phyloP scores from a whole-genome alignment of 2,888 invertebrate genomes.

The Neoaliturus tenellus region DNA sequence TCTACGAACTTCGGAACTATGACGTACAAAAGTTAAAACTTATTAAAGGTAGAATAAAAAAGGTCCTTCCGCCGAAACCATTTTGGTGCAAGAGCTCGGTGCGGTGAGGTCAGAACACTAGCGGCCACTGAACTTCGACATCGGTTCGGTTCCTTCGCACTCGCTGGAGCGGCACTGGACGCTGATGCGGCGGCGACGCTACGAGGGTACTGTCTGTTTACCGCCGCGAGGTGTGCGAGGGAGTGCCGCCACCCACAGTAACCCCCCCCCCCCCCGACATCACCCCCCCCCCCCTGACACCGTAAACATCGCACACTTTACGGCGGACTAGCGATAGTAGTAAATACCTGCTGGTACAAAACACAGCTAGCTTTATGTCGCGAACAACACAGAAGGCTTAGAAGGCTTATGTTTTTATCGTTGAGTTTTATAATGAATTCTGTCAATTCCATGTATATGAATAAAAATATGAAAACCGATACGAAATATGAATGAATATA shows the following conservation, averaged over 20 bases:
- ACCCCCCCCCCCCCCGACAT: neutral
- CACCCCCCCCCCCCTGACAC: neutral
- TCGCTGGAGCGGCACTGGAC: neutral
- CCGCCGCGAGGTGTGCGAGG: neutral
- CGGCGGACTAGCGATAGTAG: neutral
- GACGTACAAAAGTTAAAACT: slow-evolving; percentile 2
- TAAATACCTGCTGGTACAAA: neutral
- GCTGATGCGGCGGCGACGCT: neutral
- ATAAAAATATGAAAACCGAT: too few relatives aligned
- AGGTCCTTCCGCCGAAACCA: neutral
- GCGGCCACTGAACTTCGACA: neutral
- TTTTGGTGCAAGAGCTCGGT: neutral
- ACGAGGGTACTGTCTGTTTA: neutral
- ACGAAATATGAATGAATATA: too few relatives aligned
- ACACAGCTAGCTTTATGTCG: neutral
- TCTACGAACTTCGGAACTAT: neutral
- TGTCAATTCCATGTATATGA: too few relatives aligned
- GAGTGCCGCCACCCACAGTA: neutral
- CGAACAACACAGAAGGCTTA: too few relatives aligned
- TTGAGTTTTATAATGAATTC: too few relatives aligned
- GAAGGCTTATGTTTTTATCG: too few relatives aligned
- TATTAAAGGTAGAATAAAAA: neutral
- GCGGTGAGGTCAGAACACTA: neutral
- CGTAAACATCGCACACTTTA: neutral
- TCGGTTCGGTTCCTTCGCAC: neutral